Evolutionary conservation across 2,113 vertebrate species (phyloP).

Genomic region (Trogon melanurus): DNA sequence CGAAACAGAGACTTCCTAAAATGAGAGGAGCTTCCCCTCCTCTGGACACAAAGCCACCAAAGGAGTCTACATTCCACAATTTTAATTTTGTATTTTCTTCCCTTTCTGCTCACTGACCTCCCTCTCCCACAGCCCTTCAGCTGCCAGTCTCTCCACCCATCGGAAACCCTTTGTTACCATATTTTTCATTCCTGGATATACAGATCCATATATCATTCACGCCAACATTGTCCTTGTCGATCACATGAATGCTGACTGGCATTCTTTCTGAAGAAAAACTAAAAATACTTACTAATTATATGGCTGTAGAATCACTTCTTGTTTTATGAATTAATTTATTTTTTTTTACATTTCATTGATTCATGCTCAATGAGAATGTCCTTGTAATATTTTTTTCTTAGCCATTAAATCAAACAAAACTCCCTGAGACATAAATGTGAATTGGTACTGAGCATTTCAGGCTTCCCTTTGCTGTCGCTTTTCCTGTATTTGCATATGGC

Average conservation of each 20-base stretch:
- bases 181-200: background rate
- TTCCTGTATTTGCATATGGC: background rate
- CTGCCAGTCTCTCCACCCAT: background rate
- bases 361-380: background rate
- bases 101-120: background rate
- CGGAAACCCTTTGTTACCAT: background rate
- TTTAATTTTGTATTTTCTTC: background rate
- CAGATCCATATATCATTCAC: background rate
- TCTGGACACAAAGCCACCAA: background rate
- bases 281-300: background rate
- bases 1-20: background rate
- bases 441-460: background rate
- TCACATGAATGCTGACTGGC: background rate
- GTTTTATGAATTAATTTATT: background rate
- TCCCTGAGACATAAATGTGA: background rate
- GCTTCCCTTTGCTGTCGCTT: background rate
- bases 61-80: background rate
- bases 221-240: background rate
- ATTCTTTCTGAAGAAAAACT: conserved; percentile 1
- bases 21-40: background rate
- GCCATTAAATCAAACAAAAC: background rate
- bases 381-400: background rate
- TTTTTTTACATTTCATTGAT: background rate
- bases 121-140: background rate
- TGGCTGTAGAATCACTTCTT: background rate